Evolutionary conservation across 2,113 vertebrate genomes (phyloP), one percentile per base, ranked within the genome.

Genomic region (Lasiurus borealis): DNA sequence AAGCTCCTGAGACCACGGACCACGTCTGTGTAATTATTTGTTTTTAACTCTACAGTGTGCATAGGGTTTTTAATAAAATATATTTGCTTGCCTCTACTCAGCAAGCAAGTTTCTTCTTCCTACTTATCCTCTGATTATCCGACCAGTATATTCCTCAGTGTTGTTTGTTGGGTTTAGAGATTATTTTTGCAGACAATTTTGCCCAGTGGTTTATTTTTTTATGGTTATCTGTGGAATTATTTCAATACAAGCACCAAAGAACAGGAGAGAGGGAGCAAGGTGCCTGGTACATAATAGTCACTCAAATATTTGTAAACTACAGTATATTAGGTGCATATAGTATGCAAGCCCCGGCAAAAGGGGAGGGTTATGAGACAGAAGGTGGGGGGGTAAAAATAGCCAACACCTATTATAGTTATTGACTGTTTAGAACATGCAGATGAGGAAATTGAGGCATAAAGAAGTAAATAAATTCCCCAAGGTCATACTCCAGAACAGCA

Each of bases 371-470:
- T 78, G 85, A 54, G 52, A 59, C 36, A 80, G 68, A 71, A 57
- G 54, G 40, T 87, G 57, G 10, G 12, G 48, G n/a, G 14, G 44
- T 36, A 48, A 78, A 16, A 59, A 64, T 66, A 86, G 16, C 3
- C 18, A 84, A 71, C 0, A 16, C 23, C 76, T 73, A 69, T 31
- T 64, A 71, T 3, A 73, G 40, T 92, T 75, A 64, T 18, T 23
- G 46, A 72, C 62, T 80, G 29, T 40, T 84, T 48, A n/a, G 54
- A 69, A 83, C n/a, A n/a, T 80, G 29, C 27, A 86, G 21, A 71
- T 50, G 29, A 93, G 27, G 54, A 91, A 73, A 94, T 48, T 62
- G 66, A 92, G 16, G 34, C 64, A 36, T 91, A 72, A 21, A 88
- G 25, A 78, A 59, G 31, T 81, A 50, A 83, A 31, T 64, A 27